Conservation (phyloP, 2,888 invertebrate genomes). For the Apantesis nais region DNA sequence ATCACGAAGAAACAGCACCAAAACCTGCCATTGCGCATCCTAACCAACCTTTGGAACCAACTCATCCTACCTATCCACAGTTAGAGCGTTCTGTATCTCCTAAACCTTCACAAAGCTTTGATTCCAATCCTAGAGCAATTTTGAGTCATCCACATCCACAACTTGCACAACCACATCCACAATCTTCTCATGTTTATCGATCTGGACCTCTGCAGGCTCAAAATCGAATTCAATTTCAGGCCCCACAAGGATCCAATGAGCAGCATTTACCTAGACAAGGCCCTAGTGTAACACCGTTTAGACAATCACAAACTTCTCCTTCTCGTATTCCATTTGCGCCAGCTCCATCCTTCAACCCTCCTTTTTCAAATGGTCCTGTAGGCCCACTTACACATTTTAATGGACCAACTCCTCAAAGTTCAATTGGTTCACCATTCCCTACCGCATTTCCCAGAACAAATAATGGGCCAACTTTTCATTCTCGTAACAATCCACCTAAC, state of each 20-base stretch:
- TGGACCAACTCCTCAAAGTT: slow-evolving; percentile 69
- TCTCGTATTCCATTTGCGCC: slow-evolving; percentile 70
- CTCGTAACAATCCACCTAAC: slow-evolving; percentile 64
- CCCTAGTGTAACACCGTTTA: slow-evolving; percentile 73
- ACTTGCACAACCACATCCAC: slow-evolving; percentile 34
- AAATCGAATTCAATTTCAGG: slow-evolving; percentile 79
- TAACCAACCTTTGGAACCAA: slow-evolving; percentile 64
- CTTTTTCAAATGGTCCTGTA: slow-evolving; percentile 67
- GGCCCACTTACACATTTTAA: slow-evolving; percentile 63
- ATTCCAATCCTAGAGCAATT: slow-evolving; percentile 57
- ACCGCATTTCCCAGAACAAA: slow-evolving; percentile 70
- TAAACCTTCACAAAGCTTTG: slow-evolving; percentile 61
- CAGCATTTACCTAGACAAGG: slow-evolving; percentile 79
- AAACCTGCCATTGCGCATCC: slow-evolving; percentile 86
- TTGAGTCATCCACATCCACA: slow-evolving; percentile 52
- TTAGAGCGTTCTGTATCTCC: slow-evolving; percentile 67
- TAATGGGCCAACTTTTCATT: slow-evolving; percentile 63
- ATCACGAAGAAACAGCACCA: slow-evolving; percentile 87
- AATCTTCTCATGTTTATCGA: slow-evolving; percentile 61
- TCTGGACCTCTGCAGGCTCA: slow-evolving; percentile 70
- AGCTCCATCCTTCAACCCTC: slow-evolving; percentile 61
- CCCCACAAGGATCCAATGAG: slow-evolving; percentile 71
- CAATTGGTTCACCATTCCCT: slow-evolving; percentile 65
- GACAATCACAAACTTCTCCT: slow-evolving; percentile 59
- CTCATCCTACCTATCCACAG: slow-evolving; percentile 51